phyloP scores from a whole-genome alignment of 2,888 invertebrate species.

The Lasioglossum marginatum region DNA sequence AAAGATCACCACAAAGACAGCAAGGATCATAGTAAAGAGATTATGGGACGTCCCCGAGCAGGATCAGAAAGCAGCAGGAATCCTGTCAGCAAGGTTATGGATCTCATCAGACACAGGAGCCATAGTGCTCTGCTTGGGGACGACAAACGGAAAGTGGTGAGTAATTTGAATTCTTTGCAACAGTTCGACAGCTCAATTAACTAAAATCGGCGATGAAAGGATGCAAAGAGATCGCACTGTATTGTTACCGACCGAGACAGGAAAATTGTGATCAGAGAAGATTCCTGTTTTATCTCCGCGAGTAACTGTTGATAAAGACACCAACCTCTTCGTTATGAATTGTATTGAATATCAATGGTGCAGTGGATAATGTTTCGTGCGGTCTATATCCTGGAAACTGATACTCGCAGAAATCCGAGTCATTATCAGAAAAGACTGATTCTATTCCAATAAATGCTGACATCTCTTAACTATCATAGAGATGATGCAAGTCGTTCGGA shows the following conservation, averaged over 20 bases:
- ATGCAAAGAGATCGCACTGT: not conserved
- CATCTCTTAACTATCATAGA: not conserved
- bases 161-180: constrained; percentile 74
- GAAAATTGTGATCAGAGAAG: not conserved
- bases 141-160: constrained; percentile 90
- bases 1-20: constrained; percentile 76
- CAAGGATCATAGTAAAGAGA: constrained; percentile 75
- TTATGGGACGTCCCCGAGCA: constrained; percentile 77
- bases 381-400: not conserved
- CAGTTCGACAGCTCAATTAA: not conserved
- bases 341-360: not conserved
- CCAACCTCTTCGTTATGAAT: not conserved
- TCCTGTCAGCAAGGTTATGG: constrained; percentile 96
- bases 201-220: not conserved
- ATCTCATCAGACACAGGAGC: constrained; percentile 93
- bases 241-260: not conserved
- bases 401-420: constrained; percentile 10
- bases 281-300: constrained; percentile 20
- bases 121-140: constrained; percentile 90
- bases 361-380: not conserved
- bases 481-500: not conserved
- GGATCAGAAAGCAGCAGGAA: constrained; percentile 88
- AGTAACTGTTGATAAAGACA: constrained; percentile 15
- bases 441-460: not conserved
- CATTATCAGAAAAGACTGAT: not conserved